These are phyloP conservation scores for Neosalanx taihuensis DNA, from an alignment of 2,797 vertebrate species.

Conservation along the genomic window DNA sequence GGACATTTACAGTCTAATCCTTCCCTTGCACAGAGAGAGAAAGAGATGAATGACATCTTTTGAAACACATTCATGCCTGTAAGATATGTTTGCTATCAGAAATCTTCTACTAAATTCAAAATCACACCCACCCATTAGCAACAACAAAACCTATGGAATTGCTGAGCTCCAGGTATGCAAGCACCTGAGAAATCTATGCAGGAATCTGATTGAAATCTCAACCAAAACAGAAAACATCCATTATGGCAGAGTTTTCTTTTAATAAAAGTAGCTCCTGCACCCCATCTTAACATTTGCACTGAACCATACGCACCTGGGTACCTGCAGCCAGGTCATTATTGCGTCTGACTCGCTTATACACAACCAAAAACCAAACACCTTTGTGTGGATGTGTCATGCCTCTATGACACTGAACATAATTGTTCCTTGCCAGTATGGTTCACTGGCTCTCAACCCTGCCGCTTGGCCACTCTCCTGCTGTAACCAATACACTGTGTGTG, in stretches of 20 bases:
- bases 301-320: slow-evolving; percentile 75
- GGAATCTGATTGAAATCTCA: slow-evolving; percentile 65
- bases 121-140: slow-evolving; percentile 11
- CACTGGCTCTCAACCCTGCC: slow-evolving; percentile 52
- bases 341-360: slow-evolving; percentile 64
- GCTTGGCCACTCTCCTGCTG: slow-evolving; percentile 39
- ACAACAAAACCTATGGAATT: slow-evolving; percentile 21
- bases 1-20: not conserved
- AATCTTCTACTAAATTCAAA: not conserved
- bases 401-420: slow-evolving; percentile 54
- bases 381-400: slow-evolving; percentile 63
- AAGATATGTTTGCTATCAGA: not conserved
- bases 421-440: slow-evolving; percentile 61
- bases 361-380: slow-evolving; percentile 58
- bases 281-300: slow-evolving; percentile 55
- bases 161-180: slow-evolving; percentile 8
- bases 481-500: slow-evolving; percentile 40
- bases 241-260: slow-evolving; percentile 53
- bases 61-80: not conserved
- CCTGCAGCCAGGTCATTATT: slow-evolving; percentile 74
- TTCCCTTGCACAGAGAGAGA: not conserved
- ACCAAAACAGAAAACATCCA: slow-evolving; percentile 58
- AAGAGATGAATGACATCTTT: not conserved
- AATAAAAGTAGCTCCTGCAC: slow-evolving; percentile 65
- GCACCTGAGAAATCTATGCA: slow-evolving; percentile 44